Base-by-base conservation (phyloP, 2,797 vertebrate genomes). In the Sylvia borin region DNA sequence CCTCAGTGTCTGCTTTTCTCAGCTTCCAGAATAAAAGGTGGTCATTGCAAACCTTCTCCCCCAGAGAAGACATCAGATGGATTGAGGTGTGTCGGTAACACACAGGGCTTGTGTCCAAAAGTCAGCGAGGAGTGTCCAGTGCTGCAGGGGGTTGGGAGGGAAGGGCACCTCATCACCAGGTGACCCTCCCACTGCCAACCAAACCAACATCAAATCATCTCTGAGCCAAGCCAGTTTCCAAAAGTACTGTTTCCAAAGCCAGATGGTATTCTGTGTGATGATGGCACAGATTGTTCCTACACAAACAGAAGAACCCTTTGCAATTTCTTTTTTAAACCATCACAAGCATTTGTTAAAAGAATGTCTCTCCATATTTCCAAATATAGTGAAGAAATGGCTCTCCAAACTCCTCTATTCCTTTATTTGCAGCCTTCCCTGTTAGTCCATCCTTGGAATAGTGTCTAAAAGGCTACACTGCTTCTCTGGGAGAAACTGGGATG, bases 101-200 rank as follows among this genome's bases (percentile, higher is more conserved):
- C 36, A 18, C 4, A 9, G 43, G 7, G 3, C 17, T 48, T 36
- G 43, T 66, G 21, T 10, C 36, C 67, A 26, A 40, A 71, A 36
- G 64, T 11, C 27, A 27, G 22, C 0, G 0, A n/a, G 77, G n/a
- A 66, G 17, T 1, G 1, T 26, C 10, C 25, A 26, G 42, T 0
- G 0, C 9, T 48, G 32, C 18, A 48, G 45, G 7, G 11, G 42
- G 4, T 4, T 3, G 4, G 22, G 42, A 68, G n/a, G 47, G 27
- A 73, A 60, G 16, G 31, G 9, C 45, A 72, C 13, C 32, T 71
- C 38, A 19, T 20, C 1, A 0, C 54, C 54, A 32, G 60, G 12
- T 21, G 22, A 92, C 21, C 32, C 29, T 84, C 42, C 53, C 5
- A 7, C 13, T 72, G 77, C 54, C 43, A 42, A 42, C 42, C 65